phyloP scores from a whole-genome alignment of 2,113 vertebrate genomes.

The Tragelaphus scriptus region DNA sequence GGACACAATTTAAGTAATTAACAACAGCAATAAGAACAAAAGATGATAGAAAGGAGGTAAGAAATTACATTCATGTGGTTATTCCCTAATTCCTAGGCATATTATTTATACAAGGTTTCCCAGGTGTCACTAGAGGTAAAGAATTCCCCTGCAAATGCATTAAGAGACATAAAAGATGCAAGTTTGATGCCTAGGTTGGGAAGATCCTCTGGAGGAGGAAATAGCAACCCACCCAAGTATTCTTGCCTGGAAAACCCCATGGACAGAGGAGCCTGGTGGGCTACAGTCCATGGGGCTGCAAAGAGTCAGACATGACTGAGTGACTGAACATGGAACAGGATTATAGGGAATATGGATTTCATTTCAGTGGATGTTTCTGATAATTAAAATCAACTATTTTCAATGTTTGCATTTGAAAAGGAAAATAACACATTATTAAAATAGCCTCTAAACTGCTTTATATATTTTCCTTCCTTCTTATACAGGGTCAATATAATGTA shows the following conservation, averaged over 20 bases:
- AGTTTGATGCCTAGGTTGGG: neutral
- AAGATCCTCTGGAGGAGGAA: neutral
- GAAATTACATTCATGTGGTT: neutral
- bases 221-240: neutral
- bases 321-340: neutral
- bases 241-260: neutral
- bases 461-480: neutral
- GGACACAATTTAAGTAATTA: neutral
- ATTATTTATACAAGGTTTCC: neutral
- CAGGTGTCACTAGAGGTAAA: neutral
- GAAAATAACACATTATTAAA: conserved; percentile 5
- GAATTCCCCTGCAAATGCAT: neutral
- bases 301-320: neutral
- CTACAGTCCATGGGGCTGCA: neutral
- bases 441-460: neutral
- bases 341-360: neutral
- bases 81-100: neutral
- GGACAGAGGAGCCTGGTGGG: neutral
- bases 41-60: neutral
- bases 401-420: neutral
- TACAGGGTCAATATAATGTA: neutral
- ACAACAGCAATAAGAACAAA: neutral
- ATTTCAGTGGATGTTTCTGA: neutral
- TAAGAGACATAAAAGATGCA: neutral
- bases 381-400: neutral